Conservation (phyloP, 2,113 vertebrate species). For the Ivindomyrus marchei region DNA sequence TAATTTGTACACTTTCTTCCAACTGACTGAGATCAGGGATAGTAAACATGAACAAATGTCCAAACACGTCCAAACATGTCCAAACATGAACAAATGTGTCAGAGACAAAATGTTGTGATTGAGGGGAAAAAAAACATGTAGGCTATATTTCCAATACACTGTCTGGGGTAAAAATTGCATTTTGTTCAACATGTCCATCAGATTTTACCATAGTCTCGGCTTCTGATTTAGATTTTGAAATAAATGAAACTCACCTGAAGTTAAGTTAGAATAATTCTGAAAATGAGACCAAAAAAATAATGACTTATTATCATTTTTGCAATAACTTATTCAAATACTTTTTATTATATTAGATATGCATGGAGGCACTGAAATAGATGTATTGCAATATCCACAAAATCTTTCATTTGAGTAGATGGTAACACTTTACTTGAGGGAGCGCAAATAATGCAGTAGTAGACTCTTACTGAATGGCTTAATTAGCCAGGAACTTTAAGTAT, state of each 20-base stretch:
- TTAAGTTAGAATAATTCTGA: slow-evolving; percentile 33
- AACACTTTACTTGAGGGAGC: background rate
- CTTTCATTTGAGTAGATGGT: background rate
- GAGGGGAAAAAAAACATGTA: background rate
- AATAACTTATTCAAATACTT: background rate
- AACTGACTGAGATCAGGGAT: background rate
- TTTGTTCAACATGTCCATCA: background rate
- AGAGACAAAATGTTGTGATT: background rate
- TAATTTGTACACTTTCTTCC: background rate
- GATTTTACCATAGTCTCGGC: background rate
- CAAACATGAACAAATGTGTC: background rate
- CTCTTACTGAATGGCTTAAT: background rate
- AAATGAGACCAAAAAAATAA: slow-evolving; percentile 21
- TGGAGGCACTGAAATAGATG: background rate
- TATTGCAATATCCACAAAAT: background rate
- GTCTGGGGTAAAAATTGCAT: background rate
- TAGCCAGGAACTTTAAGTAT: background rate
- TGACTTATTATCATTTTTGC: background rate
- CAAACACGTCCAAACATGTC: background rate
- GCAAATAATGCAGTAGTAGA: background rate
- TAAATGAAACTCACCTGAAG: slow-evolving; percentile 42
- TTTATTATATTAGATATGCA: background rate
- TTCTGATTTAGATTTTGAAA: background rate
- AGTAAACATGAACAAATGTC: background rate
- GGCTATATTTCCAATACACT: background rate